Percentiles rank a stretch among this genome's conserved stretches.
Conservation (phyloP, 2,797 vertebrate genomes). For the Gymnothorax javanicus region DNA sequence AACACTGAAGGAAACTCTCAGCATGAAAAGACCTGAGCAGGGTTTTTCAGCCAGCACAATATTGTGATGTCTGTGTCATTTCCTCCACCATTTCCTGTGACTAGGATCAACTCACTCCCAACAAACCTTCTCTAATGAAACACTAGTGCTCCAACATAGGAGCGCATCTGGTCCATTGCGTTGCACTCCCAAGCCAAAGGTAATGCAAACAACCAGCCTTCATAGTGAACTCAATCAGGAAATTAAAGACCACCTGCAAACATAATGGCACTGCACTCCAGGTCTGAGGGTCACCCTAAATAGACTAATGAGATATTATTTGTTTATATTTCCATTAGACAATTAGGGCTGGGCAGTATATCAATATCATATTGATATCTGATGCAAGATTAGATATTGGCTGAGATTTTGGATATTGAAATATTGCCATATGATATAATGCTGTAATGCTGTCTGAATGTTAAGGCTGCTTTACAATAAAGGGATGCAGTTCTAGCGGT, state of each 20-base stretch:
- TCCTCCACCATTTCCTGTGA: neutral
- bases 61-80: neutral
- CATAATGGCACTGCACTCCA: slow-evolving; percentile 39
- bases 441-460: too few relatives aligned
- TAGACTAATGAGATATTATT: slow-evolving; percentile 32
- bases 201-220: slow-evolving; percentile 65
- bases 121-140: slow-evolving; percentile 51
- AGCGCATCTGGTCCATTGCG: slow-evolving; percentile 32
- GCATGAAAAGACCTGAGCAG: neutral
- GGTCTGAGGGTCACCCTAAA: slow-evolving; percentile 35
- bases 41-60: neutral
- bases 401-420: too few relatives aligned
- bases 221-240: slow-evolving; percentile 51
- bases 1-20: neutral
- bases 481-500: too few relatives aligned
- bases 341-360: too few relatives aligned
- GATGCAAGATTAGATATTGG: too few relatives aligned
- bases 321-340: too few relatives aligned
- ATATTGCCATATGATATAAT: too few relatives aligned
- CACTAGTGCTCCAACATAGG: slow-evolving; percentile 37
- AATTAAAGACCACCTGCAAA: slow-evolving; percentile 67
- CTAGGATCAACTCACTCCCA: slow-evolving; percentile 37
- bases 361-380: too few relatives aligned
- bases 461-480: too few relatives aligned
- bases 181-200: slow-evolving; percentile 48